Evolutionary conservation across 2,113 vertebrate species (phyloP).

Genomic region (Carassius carassius): DNA sequence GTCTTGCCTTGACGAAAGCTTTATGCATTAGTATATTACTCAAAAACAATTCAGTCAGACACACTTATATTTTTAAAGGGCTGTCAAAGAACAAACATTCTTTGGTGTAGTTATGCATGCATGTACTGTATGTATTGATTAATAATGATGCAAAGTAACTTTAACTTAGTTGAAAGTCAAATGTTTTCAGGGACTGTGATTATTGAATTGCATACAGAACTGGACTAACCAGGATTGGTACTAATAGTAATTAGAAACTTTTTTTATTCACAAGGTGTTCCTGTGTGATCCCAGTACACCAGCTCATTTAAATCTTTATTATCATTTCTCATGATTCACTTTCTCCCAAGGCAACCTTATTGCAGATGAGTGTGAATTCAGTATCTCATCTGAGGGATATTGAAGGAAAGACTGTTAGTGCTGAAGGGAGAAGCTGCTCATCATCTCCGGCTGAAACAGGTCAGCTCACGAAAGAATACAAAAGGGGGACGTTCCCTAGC

Average conservation of each 20-base stretch:
- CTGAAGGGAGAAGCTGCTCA: constrained; percentile 37
- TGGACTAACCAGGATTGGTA: neutral
- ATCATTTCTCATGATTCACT: constrained; percentile 32
- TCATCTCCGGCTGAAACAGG: constrained; percentile 14
- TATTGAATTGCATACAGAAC: neutral
- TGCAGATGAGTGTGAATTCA: neutral
- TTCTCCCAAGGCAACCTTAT: constrained; percentile 19
- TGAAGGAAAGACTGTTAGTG: constrained; percentile 23
- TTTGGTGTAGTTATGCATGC: neutral
- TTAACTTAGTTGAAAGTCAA: neutral
- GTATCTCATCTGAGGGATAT: constrained; percentile 6
- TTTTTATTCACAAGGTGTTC: constrained; percentile 25
- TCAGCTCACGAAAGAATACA: constrained; percentile 23
- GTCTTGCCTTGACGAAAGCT: too few relatives aligned
- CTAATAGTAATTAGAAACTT: constrained; percentile 34
- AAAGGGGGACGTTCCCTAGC: constrained; percentile 44
- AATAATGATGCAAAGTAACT: neutral
- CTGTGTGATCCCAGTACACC: neutral
- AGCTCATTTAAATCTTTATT: constrained; percentile 39
- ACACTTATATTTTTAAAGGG: neutral
- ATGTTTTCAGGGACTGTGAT: neutral
- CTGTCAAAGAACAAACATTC: neutral
- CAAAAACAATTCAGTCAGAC: neutral
- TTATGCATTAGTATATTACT: neutral
- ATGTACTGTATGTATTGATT: neutral